These are phyloP conservation scores for Polymixis flavicincta DNA, from an alignment of 2,888 invertebrate species.

Conservation along the genomic window DNA sequence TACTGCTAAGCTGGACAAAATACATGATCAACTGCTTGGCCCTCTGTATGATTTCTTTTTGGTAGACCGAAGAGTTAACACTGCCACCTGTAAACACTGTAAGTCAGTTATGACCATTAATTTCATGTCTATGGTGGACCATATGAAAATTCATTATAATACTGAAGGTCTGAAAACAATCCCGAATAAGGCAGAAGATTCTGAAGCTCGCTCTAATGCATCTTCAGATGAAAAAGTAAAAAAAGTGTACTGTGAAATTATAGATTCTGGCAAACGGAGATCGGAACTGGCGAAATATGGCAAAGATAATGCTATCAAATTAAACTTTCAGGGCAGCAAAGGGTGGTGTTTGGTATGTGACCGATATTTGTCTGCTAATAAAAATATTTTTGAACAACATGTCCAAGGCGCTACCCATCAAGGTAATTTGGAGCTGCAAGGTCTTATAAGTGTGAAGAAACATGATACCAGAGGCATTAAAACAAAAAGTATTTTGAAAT, in stretches of 20 bases:
- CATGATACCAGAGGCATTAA: not conserved
- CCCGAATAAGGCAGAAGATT: not conserved
- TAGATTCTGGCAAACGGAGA: slow-evolving; percentile 76
- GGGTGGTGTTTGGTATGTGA: slow-evolving; percentile 79
- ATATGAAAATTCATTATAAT: slow-evolving; percentile 63
- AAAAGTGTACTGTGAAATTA: slow-evolving; percentile 21
- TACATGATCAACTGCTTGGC: slow-evolving; percentile 60
- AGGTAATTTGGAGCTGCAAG: slow-evolving; percentile 74
- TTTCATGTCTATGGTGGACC: slow-evolving; percentile 61
- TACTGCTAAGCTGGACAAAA: slow-evolving; percentile 46
- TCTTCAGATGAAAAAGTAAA: slow-evolving; percentile 49
- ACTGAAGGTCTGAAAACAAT: slow-evolving; percentile 12
- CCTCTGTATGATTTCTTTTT: slow-evolving; percentile 66
- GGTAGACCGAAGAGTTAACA: slow-evolving; percentile 66
- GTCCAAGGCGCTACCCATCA: slow-evolving; percentile 72
- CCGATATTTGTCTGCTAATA: slow-evolving; percentile 70
- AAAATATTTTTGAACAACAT: slow-evolving; percentile 73
- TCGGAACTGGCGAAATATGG: slow-evolving; percentile 75
- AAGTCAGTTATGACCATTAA: slow-evolving; percentile 60
- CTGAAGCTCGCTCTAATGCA: slow-evolving; percentile 23
- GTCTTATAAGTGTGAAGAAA: slow-evolving; percentile 62
- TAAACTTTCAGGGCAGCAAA: slow-evolving; percentile 76
- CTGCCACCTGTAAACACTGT: slow-evolving; percentile 74
- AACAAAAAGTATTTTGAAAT: slow-evolving; percentile 37
- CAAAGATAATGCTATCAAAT: slow-evolving; percentile 73